These are phyloP conservation scores for Cryptocephalus moraei DNA, from an alignment of 2,888 invertebrate species.

Conservation along the genomic window DNA sequence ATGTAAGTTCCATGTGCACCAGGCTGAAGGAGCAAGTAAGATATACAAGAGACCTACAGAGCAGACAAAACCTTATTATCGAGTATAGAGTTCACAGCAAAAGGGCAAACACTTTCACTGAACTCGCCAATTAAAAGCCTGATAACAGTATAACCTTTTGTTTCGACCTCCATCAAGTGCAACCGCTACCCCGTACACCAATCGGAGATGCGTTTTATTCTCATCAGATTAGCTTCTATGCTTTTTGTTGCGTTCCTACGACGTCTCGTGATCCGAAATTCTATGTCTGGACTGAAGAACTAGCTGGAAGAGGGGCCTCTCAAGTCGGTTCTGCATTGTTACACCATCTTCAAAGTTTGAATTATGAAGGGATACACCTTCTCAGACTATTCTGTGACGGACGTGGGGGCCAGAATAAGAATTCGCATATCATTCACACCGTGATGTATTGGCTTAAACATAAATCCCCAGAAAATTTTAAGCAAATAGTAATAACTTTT, in stretches of 20 bases:
- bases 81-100: neutral
- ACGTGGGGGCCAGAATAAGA: constrained; percentile 14
- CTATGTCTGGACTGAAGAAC: too few relatives aligned
- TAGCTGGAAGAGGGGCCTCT: too few relatives aligned
- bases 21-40: constrained; percentile 1
- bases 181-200: constrained; percentile 10
- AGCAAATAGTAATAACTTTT: too few relatives aligned
- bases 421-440: too few relatives aligned
- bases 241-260: neutral
- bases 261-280: too few relatives aligned
- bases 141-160: constrained; percentile 1
- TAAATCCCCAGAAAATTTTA: too few relatives aligned
- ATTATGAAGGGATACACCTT: neutral
- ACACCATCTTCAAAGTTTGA: too few relatives aligned
- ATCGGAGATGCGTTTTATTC: constrained; percentile 14
- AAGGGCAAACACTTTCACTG: constrained; percentile 4
- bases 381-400: constrained; percentile 8
- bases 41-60: neutral
- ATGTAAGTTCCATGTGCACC: neutral
- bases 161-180: constrained; percentile 9
- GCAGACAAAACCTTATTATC: neutral
- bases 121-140: constrained; percentile 3
- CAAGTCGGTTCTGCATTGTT: too few relatives aligned
- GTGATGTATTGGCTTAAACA: too few relatives aligned
- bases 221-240: constrained; percentile 12